Conservation (phyloP, 2,113 vertebrate species). For the Gracilinanus agilis region DNA sequence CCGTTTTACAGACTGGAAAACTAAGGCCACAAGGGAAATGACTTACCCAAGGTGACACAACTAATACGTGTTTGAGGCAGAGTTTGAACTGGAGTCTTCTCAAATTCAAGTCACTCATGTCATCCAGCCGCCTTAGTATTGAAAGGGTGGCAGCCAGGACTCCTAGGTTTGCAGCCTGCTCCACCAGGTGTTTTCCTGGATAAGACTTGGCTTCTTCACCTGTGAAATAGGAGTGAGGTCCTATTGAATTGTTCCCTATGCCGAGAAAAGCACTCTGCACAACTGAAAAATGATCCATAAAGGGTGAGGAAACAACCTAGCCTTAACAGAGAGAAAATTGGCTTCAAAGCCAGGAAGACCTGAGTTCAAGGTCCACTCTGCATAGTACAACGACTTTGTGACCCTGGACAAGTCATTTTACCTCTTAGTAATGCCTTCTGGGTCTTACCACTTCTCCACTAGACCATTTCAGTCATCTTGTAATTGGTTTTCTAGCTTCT, state of each 20-base stretch:
- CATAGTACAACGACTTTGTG: neutral
- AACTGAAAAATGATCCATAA: no score
- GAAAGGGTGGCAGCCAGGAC: neutral
- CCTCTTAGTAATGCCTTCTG: neutral
- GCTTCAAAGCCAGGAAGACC: neutral
- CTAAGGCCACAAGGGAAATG: neutral
- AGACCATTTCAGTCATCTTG: neutral
- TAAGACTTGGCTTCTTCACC: neutral
- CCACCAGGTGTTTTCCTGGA: neutral
- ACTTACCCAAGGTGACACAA: neutral
- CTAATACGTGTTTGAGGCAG: neutral
- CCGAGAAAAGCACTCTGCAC: no score
- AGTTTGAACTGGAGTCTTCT: neutral
- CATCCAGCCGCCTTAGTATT: no score
- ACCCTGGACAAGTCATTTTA: neutral
- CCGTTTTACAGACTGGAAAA: neutral
- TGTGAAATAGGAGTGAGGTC: neutral
- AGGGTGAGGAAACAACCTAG: neutral
- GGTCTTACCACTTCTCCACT: no score
- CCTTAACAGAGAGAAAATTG: no score
- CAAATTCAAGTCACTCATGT: neutral
- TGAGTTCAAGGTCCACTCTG: no score
- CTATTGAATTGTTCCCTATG: fast-evolving
- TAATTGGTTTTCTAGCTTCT: neutral
- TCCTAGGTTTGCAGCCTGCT: neutral